These are phyloP conservation scores for Laticauda laticaudata DNA, from an alignment of 2,113 vertebrate genomes.

Conservation along the genomic window DNA sequence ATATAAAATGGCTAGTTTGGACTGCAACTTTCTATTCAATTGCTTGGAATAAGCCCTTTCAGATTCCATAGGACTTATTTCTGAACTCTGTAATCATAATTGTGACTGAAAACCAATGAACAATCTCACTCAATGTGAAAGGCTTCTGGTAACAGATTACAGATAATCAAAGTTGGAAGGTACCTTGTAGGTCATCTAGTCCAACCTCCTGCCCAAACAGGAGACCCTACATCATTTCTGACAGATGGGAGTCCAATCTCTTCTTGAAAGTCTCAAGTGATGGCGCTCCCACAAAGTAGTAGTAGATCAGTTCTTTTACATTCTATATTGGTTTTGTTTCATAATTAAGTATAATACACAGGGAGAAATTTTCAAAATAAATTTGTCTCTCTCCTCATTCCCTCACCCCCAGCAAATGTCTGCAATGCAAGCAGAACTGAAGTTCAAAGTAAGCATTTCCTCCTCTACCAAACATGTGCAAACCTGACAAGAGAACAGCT, in stretches of 20 bases:
- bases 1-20: constrained; percentile 10
- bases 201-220: too few relatives aligned
- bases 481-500: constrained; percentile 37
- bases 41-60: neutral
- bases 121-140: neutral
- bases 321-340: neutral
- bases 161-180: too few relatives aligned
- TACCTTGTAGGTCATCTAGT: too few relatives aligned
- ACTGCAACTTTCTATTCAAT: neutral
- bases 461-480: constrained; percentile 38
- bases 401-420: constrained; percentile 5
- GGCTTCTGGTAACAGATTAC: neutral
- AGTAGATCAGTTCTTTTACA: neutral
- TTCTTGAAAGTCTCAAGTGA: too few relatives aligned
- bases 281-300: too few relatives aligned
- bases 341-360: constrained; percentile 3
- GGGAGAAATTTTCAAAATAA: constrained; percentile 28
- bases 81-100: neutral
- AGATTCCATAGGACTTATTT: neutral
- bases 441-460: constrained; percentile 45
- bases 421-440: constrained; percentile 37
- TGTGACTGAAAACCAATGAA: neutral
- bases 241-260: too few relatives aligned
- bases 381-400: constrained; percentile 12
- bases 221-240: too few relatives aligned